Evolutionary conservation across 1,140 invertebrate genomes (phyloP), one percentile per base, ranked within the genome.

Genomic region (Sesamia nonagrioides): DNA sequence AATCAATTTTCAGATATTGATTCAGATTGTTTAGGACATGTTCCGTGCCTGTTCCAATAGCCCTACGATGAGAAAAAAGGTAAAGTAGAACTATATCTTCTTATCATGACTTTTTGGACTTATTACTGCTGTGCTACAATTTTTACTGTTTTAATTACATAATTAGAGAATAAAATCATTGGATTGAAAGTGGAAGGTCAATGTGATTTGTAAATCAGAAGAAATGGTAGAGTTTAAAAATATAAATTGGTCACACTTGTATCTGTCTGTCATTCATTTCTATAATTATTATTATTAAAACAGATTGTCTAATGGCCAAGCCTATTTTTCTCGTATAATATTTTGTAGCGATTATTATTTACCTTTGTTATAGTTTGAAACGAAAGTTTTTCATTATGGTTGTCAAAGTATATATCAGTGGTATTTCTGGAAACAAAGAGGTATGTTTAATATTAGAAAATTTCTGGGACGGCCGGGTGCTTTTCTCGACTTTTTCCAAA

Each of bases 341-440:
- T 86, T 88, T 86, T 83, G 80, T 80, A 83, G 66, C 75, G 78
- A 68, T 72, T 82, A 73, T 82, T 86, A 83, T 87, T 84, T 82
- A 68, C 73, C 77, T 80, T 84, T 86, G 79, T 84, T 80, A 52
- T 85, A 84, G 56, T 84, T 83, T 75, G 66, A 83, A 83, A 81
- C 74, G 69, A 73, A 77, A 78, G 75, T 77, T 79, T 82, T 78
- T 80, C 85, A 91, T 75, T 95, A 98, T 98, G 98, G 97, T 97
- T 90, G 96, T 98, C 82, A 98, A 98, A 96, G 96, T 98, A 82
- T 98, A 98, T 94, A 96, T 98, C 92, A 98, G 98, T 91, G 97
- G 97, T 86, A 98, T 98, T 95, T 98, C 97, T 88, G 98, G 97
- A 81, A 98, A 98, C 93, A 98, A 98, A 95, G 98, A 98, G 97